Evolutionary conservation across 2,797 vertebrate genomes (phyloP).

Genomic region (Cyprinodon diabolis): DNA sequence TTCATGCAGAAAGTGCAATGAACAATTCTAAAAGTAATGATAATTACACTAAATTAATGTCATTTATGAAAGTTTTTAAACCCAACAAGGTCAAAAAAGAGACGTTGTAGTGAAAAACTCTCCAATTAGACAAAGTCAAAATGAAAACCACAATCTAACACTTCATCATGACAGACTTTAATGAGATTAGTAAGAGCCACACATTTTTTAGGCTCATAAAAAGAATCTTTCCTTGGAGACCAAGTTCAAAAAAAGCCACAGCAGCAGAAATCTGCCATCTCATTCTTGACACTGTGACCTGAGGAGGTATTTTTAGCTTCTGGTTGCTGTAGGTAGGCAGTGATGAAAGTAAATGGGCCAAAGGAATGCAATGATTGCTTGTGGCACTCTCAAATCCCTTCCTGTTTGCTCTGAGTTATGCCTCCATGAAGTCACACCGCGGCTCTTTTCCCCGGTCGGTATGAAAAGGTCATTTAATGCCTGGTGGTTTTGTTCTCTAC

Average conservation of each 20-base stretch:
- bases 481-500: conserved; percentile 17
- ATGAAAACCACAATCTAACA: too few species aligned
- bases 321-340: not conserved
- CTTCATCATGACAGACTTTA: too few species aligned
- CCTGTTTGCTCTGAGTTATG: conserved; percentile 2
- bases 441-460: conserved; percentile 18
- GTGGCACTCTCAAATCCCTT: not conserved
- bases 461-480: conserved; percentile 45
- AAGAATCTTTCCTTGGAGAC: not conserved
- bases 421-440: conserved; percentile 15
- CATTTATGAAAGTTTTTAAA: too few species aligned
- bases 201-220: not conserved
- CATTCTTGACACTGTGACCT: not conserved
- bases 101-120: too few species aligned
- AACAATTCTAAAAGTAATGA: too few species aligned
- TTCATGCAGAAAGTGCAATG: too few species aligned
- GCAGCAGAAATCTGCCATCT: not conserved
- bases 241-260: not conserved
- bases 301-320: conserved; percentile 1
- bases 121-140: too few species aligned
- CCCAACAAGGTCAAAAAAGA: too few species aligned
- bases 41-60: too few species aligned
- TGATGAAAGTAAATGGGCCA: not conserved
- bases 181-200: not conserved
- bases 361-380: not conserved